A percentile compares a stretch with the other conserved stretches of the same genome.
Conservation (phyloP, 2,888 invertebrate genomes). For the Camponotus fellah region DNA sequence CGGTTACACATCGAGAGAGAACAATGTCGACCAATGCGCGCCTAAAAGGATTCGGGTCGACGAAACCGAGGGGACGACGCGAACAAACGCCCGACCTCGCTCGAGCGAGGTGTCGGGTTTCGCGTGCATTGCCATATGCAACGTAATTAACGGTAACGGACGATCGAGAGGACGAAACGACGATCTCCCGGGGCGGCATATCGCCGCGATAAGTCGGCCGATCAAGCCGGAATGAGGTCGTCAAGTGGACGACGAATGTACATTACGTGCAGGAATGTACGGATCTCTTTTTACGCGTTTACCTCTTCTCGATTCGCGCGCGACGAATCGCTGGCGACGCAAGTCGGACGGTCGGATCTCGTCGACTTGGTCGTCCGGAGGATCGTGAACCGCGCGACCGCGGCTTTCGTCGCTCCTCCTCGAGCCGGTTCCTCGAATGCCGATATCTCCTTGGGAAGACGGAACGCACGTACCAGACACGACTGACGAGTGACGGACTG, state of each 20-base stretch:
- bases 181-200: not conserved
- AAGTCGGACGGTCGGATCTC: not conserved
- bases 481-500: not conserved
- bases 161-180: not conserved
- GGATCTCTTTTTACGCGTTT: not conserved
- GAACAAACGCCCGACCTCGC: not conserved
- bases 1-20: not conserved
- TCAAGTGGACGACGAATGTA: not conserved
- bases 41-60: not conserved
- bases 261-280: not conserved
- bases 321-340: not conserved
- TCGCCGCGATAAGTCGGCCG: not conserved
- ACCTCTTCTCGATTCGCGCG: not conserved
- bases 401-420: not conserved
- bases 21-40: not conserved
- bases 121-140: conserved; percentile 3
- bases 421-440: not conserved
- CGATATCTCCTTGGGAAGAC: not conserved
- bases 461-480: not conserved
- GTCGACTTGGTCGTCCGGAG: not conserved
- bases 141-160: not conserved
- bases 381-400: not conserved
- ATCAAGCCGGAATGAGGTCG: conserved; percentile 22
- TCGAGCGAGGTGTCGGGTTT: not conserved
- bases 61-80: not conserved